Evolutionary conservation across 2,797 vertebrate genomes (phyloP), one percentile per base, ranked within the genome.

Genomic region (Luscinia luscinia): DNA sequence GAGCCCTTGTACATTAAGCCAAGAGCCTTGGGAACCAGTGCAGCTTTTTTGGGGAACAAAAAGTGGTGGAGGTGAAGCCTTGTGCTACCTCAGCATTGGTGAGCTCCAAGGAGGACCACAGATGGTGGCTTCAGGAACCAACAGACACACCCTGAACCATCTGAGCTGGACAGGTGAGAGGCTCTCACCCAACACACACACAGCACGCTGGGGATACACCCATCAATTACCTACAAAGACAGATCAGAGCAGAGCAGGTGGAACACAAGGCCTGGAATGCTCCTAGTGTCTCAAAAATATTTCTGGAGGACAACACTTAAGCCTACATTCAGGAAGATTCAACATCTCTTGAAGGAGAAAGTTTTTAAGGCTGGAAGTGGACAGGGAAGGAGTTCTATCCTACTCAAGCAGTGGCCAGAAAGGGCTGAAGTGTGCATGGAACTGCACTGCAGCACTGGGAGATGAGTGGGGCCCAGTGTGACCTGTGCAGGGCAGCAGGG

Each of bases 161-260:
- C n/a, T 28, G 36, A 61, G 59, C 45, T 45, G 19, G 66, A 58
- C 0, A 75, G 34, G 72, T n/a, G 78, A n/a, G 34, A n/a, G 12
- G 22, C 17, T 12, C 49, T 63, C n/a, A 21, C 21, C 0, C 2
- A 57, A 45, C 3, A 36, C 17, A 18, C 40, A 2, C 40, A 2
- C 8, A 40, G 26, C 21, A 15, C 0, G 0, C 0, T 10, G 51
- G 38, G 18, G 24, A 40, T 23, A 28, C 0, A 0, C 2, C 45
- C 59, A 21, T 24, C 63, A 3, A 51, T 22, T 62, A 64, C 4
- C 34, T 24, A 16, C 27, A 28, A 20, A 6, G 22, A 57, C 27
- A 48, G 26, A 19, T 5, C 6, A 0, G 1, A 55, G 15, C 49
- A 54, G 30, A 75, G 77, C 51, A 27, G 55, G 49, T 3, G 4